Evolutionary conservation across 2,888 invertebrate genomes (phyloP).

Genomic region (Stenoptilia bipunctidactyla): DNA sequence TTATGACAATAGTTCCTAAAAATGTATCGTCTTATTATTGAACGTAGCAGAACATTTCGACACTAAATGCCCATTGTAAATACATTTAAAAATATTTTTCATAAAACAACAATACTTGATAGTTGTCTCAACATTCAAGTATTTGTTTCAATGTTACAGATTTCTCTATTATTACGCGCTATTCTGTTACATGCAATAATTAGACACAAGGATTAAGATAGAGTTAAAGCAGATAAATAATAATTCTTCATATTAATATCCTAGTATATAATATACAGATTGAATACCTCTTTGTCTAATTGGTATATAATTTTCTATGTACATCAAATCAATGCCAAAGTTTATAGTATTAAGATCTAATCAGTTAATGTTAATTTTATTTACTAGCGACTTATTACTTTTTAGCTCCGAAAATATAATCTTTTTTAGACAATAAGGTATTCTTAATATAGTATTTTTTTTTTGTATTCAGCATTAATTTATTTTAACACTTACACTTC

Average conservation of each 20-base stretch:
- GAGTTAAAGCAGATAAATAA: constrained; percentile 62
- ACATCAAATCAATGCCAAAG: constrained; percentile 7
- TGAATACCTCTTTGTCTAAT: constrained; percentile 39
- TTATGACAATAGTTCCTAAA: too few species aligned
- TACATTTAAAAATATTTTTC: too few species aligned
- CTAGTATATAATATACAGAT: constrained; percentile 36
- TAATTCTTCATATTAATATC: constrained; percentile 43
- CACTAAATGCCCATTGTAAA: too few species aligned
- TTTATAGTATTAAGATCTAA: too few species aligned
- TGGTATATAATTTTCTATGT: constrained; percentile 4
- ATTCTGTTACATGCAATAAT: neutral
- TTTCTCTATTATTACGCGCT: neutral
- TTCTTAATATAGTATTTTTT: constrained; percentile 36
- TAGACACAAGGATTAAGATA: constrained; percentile 29
- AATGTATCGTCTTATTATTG: too few species aligned
- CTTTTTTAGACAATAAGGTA: constrained; percentile 33
- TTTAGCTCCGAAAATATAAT: too few species aligned
- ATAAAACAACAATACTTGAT: too few species aligned
- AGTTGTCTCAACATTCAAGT: too few species aligned
- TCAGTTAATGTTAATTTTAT: too few species aligned
- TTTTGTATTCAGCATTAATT: constrained; percentile 22
- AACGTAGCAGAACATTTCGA: too few species aligned
- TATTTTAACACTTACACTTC: constrained; percentile 62
- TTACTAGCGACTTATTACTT: too few species aligned
- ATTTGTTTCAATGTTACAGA: too few species aligned